phyloP scores from a whole-genome alignment of 2,797 vertebrate genomes.

The Avahi laniger region DNA sequence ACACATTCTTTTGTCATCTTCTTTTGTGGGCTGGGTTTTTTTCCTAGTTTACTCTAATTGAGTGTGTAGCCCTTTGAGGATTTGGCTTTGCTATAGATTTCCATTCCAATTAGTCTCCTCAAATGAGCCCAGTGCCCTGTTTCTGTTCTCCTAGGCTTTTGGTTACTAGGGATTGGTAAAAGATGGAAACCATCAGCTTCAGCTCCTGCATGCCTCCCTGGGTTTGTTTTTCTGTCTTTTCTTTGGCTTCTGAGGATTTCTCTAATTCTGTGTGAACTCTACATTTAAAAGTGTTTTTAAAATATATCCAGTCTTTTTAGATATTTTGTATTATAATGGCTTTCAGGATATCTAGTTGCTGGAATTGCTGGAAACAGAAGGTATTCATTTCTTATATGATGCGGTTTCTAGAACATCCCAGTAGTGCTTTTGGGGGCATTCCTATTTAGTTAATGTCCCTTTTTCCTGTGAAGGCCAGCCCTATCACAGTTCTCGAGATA shows the following conservation, averaged over 20 bases:
- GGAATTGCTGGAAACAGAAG: background rate
- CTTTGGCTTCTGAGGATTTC: background rate
- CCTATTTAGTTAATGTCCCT: background rate
- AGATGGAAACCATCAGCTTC: background rate
- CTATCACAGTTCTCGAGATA: background rate
- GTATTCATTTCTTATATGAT: background rate
- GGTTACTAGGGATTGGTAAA: background rate
- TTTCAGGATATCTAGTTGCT: conserved; percentile 6
- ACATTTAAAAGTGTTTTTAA: background rate
- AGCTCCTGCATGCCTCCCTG: background rate
- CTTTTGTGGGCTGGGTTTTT: background rate
- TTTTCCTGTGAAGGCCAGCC: background rate
- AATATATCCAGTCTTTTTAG: background rate
- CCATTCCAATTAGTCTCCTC: background rate
- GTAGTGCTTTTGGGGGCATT: background rate
- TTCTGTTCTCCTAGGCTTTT: background rate
- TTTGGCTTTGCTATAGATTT: background rate
- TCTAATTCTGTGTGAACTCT: background rate
- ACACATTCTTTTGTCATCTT: background rate
- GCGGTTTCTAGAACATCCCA: conserved; percentile 1
- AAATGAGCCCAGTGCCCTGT: background rate
- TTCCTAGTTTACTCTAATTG: background rate
- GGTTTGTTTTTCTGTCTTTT: background rate
- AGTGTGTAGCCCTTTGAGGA: background rate
- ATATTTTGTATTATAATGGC: background rate